These are phyloP conservation scores for Fopius arisanus DNA, from an alignment of 1,140 invertebrate genomes.

Conservation along the genomic window DNA sequence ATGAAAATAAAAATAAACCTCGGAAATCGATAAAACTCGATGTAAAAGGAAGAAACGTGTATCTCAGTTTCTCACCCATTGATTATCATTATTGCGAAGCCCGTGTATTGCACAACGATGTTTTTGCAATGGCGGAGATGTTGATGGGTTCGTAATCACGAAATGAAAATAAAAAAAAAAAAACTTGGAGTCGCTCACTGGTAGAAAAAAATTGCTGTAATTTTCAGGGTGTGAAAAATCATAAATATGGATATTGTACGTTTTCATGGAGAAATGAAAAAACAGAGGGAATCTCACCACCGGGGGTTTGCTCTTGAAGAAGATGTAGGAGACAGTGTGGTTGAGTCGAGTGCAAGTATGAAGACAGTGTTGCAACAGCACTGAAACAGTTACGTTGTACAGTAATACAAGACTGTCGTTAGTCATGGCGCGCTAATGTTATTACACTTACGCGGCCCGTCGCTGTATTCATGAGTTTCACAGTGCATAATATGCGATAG, in stretches of 20 bases:
- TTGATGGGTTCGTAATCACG: not conserved
- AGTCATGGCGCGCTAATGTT: slow-evolving; percentile 34
- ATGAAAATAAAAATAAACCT: not conserved
- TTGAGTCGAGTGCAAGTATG: not conserved
- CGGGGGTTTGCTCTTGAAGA: not conserved
- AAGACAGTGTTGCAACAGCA: not conserved
- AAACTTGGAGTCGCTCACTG: too few species aligned
- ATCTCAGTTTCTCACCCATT: slow-evolving; percentile 31
- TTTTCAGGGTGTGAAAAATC: too few species aligned
- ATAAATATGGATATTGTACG: too few species aligned
- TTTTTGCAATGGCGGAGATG: slow-evolving; percentile 39
- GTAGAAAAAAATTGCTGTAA: too few species aligned
- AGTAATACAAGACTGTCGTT: slow-evolving; percentile 26
- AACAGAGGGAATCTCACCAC: too few species aligned
- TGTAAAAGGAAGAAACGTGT: not conserved
- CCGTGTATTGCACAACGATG: slow-evolving; percentile 39
- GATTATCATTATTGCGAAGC: slow-evolving; percentile 35
- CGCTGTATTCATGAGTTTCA: slow-evolving; percentile 31
- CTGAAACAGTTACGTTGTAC: not conserved
- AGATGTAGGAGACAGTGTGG: not conserved
- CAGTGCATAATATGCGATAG: slow-evolving; percentile 5
- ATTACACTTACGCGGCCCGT: slow-evolving; percentile 31
- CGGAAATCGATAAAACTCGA: slow-evolving; percentile 22
- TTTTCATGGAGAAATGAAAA: not conserved
- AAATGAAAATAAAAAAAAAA: not conserved